Evolutionary conservation across 2,888 invertebrate genomes (phyloP).

Genomic region (Polyploca ridens): DNA sequence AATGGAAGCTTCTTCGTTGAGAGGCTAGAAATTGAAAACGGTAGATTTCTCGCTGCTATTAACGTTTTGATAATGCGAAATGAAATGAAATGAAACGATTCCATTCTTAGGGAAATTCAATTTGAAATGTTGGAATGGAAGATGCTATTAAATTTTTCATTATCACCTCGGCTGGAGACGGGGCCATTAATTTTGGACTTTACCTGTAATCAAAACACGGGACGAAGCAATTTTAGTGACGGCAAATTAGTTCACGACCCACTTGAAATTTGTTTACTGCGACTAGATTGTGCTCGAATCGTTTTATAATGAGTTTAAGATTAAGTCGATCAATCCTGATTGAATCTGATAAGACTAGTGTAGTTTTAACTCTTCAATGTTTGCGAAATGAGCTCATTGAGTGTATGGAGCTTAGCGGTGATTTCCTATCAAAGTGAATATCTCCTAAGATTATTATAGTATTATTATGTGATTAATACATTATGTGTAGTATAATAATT

Average conservation of each 20-base stretch:
- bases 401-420: slow-evolving; percentile 57
- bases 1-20: slow-evolving; percentile 11
- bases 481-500: no score
- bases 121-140: slow-evolving; percentile 48
- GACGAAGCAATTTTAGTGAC: slow-evolving; percentile 46
- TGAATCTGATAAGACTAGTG: slow-evolving; percentile 21
- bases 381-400: slow-evolving; percentile 59
- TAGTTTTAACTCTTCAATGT: slow-evolving; percentile 27
- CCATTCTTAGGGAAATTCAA: slow-evolving; percentile 54
- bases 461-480: not conserved
- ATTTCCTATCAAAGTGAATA: slow-evolving; percentile 71
- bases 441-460: not conserved
- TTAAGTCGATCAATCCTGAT: slow-evolving; percentile 12
- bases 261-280: slow-evolving; percentile 60
- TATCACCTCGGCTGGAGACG: slow-evolving; percentile 50
- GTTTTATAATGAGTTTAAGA: slow-evolving; percentile 30
- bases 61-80: slow-evolving; percentile 42
- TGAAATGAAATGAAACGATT: slow-evolving; percentile 45
- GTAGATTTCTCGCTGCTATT: slow-evolving; percentile 35
- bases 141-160: slow-evolving; percentile 72
- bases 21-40: slow-evolving; percentile 25
- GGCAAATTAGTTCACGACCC: slow-evolving; percentile 60
- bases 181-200: slow-evolving; percentile 67
- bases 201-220: slow-evolving; percentile 64
- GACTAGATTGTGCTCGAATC: slow-evolving; percentile 46